These are phyloP conservation scores for Embiotoca jacksoni DNA, from an alignment of 2,113 vertebrate genomes.

Conservation along the genomic window DNA sequence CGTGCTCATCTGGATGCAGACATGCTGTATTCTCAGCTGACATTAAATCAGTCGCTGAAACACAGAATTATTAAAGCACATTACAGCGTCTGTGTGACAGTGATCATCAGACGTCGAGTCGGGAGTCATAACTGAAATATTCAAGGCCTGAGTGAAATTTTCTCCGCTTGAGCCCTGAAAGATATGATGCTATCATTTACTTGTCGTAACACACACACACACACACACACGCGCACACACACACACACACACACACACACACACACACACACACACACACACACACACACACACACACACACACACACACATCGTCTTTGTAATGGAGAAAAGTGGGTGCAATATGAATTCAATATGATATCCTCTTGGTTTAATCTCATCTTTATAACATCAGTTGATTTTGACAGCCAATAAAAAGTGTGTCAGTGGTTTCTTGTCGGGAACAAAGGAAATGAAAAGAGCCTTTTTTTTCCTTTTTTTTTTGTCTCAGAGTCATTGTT, in stretches of 20 bases:
- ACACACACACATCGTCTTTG: neutral
- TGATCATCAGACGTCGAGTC: neutral
- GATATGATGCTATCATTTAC: neutral
- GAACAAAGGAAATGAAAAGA: constrained; percentile 42
- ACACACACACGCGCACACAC: neutral
- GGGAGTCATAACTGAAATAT: constrained; percentile 18
- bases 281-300: neutral
- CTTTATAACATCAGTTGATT: neutral
- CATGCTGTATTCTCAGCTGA: constrained; percentile 1
- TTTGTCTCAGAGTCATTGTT: neutral
- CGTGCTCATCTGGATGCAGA: constrained; percentile 12
- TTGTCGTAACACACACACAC: neutral
- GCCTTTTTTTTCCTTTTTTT: neutral
- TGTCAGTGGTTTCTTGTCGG: neutral
- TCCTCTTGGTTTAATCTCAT: constrained; percentile 9
- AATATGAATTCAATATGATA: constrained; percentile 13
- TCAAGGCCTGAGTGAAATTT: constrained; percentile 12
- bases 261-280: neutral
- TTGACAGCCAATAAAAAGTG: constrained; percentile 4
- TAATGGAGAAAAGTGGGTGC: neutral
- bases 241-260: neutral
- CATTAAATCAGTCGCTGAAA: neutral
- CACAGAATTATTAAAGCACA: constrained; percentile 15
- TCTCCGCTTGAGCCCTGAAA: neutral
- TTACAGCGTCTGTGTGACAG: neutral